phyloP scores from a whole-genome alignment of 2,113 vertebrate genomes.

The Leucopsar rothschildi region DNA sequence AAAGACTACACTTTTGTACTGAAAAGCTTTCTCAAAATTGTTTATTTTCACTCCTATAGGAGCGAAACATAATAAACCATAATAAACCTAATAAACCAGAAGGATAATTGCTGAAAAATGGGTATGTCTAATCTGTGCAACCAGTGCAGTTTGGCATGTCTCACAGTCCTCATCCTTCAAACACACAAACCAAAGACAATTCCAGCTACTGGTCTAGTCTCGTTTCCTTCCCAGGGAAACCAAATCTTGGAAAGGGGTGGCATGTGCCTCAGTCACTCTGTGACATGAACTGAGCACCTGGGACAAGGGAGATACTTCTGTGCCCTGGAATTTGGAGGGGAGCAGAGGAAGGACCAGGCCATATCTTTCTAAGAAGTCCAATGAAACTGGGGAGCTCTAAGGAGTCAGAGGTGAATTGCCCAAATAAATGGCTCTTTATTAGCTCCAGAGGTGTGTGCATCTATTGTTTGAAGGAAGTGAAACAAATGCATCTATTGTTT shows the following conservation, averaged over 20 bases:
- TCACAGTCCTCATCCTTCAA: background rate
- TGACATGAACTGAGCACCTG: background rate
- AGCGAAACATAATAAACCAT: background rate
- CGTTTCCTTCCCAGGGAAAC: background rate
- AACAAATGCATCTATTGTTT: background rate
- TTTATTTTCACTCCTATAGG: background rate
- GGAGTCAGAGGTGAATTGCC: background rate
- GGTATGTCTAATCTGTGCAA: background rate
- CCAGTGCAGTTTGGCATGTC: background rate
- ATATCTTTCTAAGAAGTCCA: background rate
- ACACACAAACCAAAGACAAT: background rate
- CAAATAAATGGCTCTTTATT: background rate
- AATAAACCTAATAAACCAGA: background rate
- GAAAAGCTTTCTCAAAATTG: background rate
- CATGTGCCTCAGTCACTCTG: rapidly evolving
- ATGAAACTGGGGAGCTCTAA: background rate
- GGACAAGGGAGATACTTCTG: background rate
- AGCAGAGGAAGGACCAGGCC: background rate
- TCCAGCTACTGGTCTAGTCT: background rate
- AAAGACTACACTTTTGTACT: background rate
- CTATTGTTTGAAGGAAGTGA: background rate
- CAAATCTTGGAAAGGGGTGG: background rate
- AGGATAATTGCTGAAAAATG: background rate
- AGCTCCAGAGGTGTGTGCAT: background rate
- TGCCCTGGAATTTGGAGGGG: background rate